phyloP scores from a whole-genome alignment of 2,113 vertebrate species.

The Neolamprologus variostigma region DNA sequence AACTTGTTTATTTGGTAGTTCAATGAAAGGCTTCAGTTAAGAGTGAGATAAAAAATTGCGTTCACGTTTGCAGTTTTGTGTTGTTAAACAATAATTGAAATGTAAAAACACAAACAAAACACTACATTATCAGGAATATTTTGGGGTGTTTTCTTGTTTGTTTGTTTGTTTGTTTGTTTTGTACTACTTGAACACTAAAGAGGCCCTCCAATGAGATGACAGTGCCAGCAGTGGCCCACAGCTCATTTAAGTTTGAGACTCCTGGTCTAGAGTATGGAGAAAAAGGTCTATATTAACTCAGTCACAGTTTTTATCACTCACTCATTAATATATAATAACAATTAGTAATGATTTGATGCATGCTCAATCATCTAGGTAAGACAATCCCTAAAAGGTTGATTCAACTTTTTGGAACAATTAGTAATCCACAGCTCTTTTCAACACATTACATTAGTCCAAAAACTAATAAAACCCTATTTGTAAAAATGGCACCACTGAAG shows the following conservation, averaged over 20 bases:
- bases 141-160: neutral
- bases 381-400: neutral
- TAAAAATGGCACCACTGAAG: neutral
- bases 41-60: neutral
- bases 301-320: neutral
- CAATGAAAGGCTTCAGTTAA: neutral
- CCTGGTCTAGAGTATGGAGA: neutral
- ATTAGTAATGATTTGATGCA: neutral
- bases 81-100: neutral
- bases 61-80: neutral
- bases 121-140: neutral
- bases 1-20: neutral
- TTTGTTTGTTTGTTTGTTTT: neutral
- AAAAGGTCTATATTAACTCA: neutral
- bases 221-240: neutral
- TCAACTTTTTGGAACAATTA: neutral
- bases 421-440: neutral
- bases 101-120: neutral
- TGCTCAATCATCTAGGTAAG: neutral
- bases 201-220: neutral
- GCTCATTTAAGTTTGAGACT: neutral
- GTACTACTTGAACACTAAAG: neutral
- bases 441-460: neutral
- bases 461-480: neutral
- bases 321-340: neutral